Conservation (phyloP, 2,113 vertebrate species). For the Chelonoidis abingdonii region DNA sequence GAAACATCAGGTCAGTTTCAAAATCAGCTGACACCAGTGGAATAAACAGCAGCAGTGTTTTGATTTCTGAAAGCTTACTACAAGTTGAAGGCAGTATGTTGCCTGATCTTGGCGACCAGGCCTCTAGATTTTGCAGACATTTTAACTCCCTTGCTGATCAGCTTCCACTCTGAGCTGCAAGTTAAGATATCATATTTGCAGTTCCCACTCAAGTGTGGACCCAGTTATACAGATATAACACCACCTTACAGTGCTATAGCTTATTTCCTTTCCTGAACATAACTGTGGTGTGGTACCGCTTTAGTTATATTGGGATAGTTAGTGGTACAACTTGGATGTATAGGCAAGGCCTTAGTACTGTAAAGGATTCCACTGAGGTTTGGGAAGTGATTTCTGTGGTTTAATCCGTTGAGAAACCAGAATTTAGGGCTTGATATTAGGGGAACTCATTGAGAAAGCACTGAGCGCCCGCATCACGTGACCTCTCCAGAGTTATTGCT, state of each 20-base stretch:
- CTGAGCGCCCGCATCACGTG: fast-evolving
- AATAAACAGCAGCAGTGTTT: too few species aligned
- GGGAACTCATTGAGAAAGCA: not conserved
- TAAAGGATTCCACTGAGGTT: not conserved
- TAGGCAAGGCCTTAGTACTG: not conserved
- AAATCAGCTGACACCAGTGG: not conserved
- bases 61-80: not conserved
- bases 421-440: fast-evolving
- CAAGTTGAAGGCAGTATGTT: not conserved
- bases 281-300: not conserved
- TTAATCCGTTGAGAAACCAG: not conserved
- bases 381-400: not conserved
- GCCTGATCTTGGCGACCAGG: fast-evolving
- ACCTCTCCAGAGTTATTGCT: not conserved
- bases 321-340: not conserved
- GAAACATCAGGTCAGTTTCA: too few species aligned
- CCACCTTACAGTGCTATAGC: too few species aligned
- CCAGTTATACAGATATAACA: not conserved
- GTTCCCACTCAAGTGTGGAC: not conserved
- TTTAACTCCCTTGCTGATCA: not conserved
- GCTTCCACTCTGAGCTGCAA: not conserved
- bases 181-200: fast-evolving
- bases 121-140: fast-evolving
- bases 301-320: not conserved
- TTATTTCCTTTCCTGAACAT: not conserved